Percentiles rank a stretch among this genome's conserved stretches.
phyloP scores from a whole-genome alignment of 1,140 invertebrate species.

The Hyposmocoma kahamanoa region DNA sequence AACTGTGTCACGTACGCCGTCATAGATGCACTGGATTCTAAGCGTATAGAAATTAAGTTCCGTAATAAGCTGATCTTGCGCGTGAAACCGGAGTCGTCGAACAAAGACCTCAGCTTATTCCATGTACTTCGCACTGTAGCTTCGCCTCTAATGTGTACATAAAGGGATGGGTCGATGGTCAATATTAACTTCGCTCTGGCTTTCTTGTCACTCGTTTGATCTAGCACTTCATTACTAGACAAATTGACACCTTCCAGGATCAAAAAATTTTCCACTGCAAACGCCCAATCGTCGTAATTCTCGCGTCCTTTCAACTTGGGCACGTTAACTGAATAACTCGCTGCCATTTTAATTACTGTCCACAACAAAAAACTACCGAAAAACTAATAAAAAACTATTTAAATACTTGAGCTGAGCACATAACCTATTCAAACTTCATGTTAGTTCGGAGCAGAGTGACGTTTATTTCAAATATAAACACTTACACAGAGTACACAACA shows the following conservation, averaged over 20 bases:
- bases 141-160: slow-evolving; percentile 25
- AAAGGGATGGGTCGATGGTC: slow-evolving; percentile 27
- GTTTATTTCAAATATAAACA: neutral
- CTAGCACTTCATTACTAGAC: neutral
- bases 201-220: neutral
- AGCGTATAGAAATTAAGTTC: slow-evolving; percentile 18
- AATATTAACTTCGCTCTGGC: slow-evolving; percentile 24
- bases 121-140: slow-evolving; percentile 25
- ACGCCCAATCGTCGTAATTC: slow-evolving; percentile 1
- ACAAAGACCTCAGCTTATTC: slow-evolving; percentile 22
- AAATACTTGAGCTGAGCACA: neutral
- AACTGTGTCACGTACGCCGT: neutral
- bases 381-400: neutral
- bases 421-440: slow-evolving; percentile 2
- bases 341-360: slow-evolving; percentile 2
- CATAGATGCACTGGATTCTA: slow-evolving; percentile 18
- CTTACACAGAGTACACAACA: neutral
- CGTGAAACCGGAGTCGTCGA: slow-evolving; percentile 30
- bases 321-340: neutral
- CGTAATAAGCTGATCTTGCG: slow-evolving; percentile 27
- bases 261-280: neutral
- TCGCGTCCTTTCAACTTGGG: slow-evolving; percentile 1
- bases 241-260: neutral
- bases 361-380: neutral
- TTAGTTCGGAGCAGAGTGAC: neutral